A percentile compares a stretch with the other conserved stretches of the same genome.
Evolutionary conservation across 2,797 vertebrate genomes (phyloP).

Genomic region (Lagorchestes hirsutus): DNA sequence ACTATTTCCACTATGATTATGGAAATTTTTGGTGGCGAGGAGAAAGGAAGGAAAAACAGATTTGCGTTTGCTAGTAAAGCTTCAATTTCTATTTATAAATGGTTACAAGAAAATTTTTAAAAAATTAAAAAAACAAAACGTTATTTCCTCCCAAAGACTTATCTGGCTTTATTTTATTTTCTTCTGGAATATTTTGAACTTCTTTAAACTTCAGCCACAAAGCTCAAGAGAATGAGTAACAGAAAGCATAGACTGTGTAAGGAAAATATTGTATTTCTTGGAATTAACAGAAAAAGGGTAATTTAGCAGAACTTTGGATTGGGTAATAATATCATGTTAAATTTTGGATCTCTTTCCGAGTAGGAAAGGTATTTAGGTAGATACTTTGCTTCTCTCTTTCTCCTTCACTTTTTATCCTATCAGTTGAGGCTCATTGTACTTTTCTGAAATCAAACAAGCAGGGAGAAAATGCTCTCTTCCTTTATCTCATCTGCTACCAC

Average conservation of each 20-base stretch:
- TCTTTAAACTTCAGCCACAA: neutral
- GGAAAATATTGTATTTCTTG: neutral
- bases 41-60: neutral
- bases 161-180: slow-evolving; percentile 24
- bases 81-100: slow-evolving; percentile 54
- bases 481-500: neutral
- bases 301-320: neutral
- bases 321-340: neutral
- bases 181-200: slow-evolving; percentile 1
- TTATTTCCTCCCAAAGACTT: neutral
- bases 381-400: neutral
- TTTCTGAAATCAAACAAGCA: neutral
- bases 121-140: slow-evolving; percentile 6
- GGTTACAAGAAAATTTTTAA: too few species aligned
- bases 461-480: neutral
- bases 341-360: neutral
- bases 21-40: slow-evolving; percentile 46
- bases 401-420: neutral
- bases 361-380: neutral
- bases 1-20: slow-evolving; percentile 28
- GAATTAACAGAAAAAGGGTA: neutral
- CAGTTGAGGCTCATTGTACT: slow-evolving; percentile 12
- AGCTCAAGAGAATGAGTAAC: neutral
- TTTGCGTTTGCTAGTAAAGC: neutral
- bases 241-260: neutral